Evolutionary conservation across 1,140 invertebrate species (phyloP).

Genomic region (Cydia strobilella): DNA sequence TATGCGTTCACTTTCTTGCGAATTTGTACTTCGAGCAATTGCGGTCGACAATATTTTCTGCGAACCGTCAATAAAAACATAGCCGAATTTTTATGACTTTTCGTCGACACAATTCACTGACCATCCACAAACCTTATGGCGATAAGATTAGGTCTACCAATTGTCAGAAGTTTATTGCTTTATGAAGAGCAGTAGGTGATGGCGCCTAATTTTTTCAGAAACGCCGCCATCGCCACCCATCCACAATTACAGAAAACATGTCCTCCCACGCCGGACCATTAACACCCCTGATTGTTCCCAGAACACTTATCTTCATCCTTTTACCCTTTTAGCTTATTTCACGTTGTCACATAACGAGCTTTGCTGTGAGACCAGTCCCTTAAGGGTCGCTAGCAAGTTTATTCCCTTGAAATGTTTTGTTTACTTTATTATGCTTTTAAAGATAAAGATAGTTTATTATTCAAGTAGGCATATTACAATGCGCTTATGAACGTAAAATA

Average conservation of each 20-base stretch:
- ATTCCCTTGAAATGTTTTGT: conserved; percentile 4
- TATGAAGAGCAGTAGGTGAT: neutral
- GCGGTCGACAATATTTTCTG: neutral
- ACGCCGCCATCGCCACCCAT: neutral
- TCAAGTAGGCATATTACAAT: too few species aligned
- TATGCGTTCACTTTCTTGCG: neutral
- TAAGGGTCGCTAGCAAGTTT: conserved; percentile 6
- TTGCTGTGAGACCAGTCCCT: neutral
- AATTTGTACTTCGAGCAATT: neutral
- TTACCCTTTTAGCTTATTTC: conserved; percentile 26
- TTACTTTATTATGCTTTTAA: conserved; percentile 13
- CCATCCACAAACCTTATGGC: neutral
- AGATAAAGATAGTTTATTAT: too few species aligned
- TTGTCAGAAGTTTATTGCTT: neutral
- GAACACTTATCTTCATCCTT: neutral
- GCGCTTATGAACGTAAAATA: too few species aligned
- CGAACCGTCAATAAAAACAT: neutral
- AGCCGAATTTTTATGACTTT: neutral
- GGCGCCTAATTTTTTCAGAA: neutral
- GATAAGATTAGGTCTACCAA: neutral
- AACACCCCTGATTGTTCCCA: conserved; percentile 15
- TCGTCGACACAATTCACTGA: neutral
- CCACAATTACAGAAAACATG: neutral
- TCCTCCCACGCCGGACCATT: neutral
- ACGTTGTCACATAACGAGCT: conserved; percentile 2